Percentiles rank a stretch among this genome's conserved stretches.
These are phyloP conservation scores for Triplophysa tibetana DNA, from an alignment of 2,113 vertebrate species.

Conservation along the genomic window DNA sequence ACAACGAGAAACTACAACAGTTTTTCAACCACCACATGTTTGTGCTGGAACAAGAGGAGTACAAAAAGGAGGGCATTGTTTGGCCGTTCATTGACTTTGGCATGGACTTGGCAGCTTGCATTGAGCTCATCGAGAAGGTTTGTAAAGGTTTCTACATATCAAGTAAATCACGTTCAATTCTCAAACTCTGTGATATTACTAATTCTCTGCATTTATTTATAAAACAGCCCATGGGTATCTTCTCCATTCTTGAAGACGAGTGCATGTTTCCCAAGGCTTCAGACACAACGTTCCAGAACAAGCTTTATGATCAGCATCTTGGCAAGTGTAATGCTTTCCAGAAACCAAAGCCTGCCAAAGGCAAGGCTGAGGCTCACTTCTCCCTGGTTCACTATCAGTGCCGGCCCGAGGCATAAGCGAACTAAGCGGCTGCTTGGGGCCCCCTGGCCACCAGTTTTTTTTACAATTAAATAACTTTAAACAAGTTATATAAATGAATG, in stretches of 20 bases:
- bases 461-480: no score
- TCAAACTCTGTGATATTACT: neutral
- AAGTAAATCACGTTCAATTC: neutral
- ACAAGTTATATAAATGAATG: no score
- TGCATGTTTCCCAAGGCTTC: slow-evolving; percentile 76
- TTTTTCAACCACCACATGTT: slow-evolving; percentile 85
- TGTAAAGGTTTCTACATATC: neutral
- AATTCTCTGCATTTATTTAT: neutral
- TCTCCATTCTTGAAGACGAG: slow-evolving; percentile 74
- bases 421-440: no score
- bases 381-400: slow-evolving; percentile 1
- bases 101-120: slow-evolving; percentile 88
- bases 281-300: slow-evolving; percentile 24
- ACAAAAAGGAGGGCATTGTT: slow-evolving; percentile 86
- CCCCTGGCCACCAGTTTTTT: no score
- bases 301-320: neutral
- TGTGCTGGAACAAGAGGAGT: slow-evolving; percentile 87
- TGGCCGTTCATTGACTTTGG: slow-evolving; percentile 91
- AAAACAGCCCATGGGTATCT: slow-evolving; percentile 73
- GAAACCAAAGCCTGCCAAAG: slow-evolving; percentile 1
- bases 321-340: neutral
- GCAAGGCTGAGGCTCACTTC: neutral
- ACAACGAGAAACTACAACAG: slow-evolving; percentile 85
- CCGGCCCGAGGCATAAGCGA: no score
- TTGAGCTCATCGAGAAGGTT: slow-evolving; percentile 89